Evolutionary conservation across 2,888 invertebrate species (phyloP).

Genomic region (Drosophila quinaria): DNA sequence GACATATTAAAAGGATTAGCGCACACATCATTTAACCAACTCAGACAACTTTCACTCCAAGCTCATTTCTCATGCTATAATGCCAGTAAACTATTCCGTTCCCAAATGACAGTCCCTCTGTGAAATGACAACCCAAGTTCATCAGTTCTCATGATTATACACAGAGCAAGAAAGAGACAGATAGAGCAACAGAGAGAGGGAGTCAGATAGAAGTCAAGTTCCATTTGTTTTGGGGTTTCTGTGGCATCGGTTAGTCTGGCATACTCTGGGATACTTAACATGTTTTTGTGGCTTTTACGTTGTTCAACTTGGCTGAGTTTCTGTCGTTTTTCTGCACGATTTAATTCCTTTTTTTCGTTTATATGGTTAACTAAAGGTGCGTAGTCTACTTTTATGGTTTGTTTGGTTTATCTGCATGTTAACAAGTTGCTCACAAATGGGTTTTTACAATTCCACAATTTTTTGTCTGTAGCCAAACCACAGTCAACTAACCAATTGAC

Average conservation of each 20-base stretch:
- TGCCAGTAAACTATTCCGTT: conserved; percentile 32
- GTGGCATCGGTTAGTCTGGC: conserved; percentile 14
- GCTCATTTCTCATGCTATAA: conserved; percentile 55
- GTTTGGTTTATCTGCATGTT: conserved; percentile 20
- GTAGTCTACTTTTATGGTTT: conserved; percentile 16
- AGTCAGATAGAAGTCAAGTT: neutral
- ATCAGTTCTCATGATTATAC: conserved; percentile 48
- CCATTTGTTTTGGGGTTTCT: conserved; percentile 43
- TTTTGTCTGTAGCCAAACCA: neutral
- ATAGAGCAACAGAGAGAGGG: neutral
- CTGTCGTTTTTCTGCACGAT: conserved; percentile 70
- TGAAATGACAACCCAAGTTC: conserved; percentile 42
- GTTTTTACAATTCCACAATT: conserved; percentile 8
- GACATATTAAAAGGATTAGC: conserved; percentile 77
- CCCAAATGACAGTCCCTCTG: conserved; percentile 54
- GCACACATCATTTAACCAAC: conserved; percentile 76
- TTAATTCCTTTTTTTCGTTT: conserved; percentile 38
- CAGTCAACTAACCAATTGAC: conserved; percentile 8
- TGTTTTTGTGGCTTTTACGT: conserved; percentile 50
- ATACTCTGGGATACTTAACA: conserved; percentile 48
- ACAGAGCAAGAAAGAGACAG: neutral
- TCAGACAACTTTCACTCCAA: conserved; percentile 38
- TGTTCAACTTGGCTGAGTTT: conserved; percentile 64
- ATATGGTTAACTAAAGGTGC: conserved; percentile 20
- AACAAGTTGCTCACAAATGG: conserved; percentile 22